A percentile compares a stretch with the other conserved stretches of the same genome.
phyloP scores from a whole-genome alignment of 2,113 vertebrate genomes.

The Rhadina sibilatrix region DNA sequence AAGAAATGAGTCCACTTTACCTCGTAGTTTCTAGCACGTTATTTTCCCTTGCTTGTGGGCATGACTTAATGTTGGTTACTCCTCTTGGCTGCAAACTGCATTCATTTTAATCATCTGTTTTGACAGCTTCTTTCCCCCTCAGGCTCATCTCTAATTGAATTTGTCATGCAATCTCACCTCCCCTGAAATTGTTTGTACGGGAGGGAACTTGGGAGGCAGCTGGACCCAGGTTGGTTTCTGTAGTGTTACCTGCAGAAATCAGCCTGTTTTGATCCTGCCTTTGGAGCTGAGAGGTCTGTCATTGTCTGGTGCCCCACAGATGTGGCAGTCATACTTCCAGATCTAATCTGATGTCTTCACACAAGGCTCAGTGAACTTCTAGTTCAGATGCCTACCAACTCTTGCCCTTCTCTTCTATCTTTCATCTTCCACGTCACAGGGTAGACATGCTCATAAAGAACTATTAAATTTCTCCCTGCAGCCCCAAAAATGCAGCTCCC shows the following conservation, averaged over 20 bases:
- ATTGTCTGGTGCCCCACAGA: background rate
- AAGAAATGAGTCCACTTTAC: slow-evolving; percentile 4
- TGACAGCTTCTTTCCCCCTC: slow-evolving; percentile 26
- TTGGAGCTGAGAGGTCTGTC: background rate
- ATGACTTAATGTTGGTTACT: slow-evolving; percentile 52
- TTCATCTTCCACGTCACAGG: background rate
- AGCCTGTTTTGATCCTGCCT: background rate
- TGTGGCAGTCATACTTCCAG: background rate
- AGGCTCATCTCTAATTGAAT: slow-evolving; percentile 53
- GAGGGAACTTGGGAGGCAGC: background rate
- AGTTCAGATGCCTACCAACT: background rate
- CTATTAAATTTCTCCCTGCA: background rate
- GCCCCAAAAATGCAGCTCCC: background rate
- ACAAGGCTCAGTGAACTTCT: background rate
- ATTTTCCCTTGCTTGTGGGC: slow-evolving; percentile 54
- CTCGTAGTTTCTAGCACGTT: background rate
- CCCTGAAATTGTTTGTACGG: background rate
- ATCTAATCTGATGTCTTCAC: background rate
- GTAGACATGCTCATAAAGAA: background rate
- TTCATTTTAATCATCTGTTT: slow-evolving; percentile 48
- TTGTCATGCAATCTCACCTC: slow-evolving; percentile 39
- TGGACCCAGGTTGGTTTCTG: background rate
- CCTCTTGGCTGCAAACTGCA: slow-evolving; percentile 16
- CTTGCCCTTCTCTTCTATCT: background rate
- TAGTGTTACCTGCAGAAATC: background rate